Conservation (phyloP, 2,113 vertebrate species). For the Alouatta palliata region DNA sequence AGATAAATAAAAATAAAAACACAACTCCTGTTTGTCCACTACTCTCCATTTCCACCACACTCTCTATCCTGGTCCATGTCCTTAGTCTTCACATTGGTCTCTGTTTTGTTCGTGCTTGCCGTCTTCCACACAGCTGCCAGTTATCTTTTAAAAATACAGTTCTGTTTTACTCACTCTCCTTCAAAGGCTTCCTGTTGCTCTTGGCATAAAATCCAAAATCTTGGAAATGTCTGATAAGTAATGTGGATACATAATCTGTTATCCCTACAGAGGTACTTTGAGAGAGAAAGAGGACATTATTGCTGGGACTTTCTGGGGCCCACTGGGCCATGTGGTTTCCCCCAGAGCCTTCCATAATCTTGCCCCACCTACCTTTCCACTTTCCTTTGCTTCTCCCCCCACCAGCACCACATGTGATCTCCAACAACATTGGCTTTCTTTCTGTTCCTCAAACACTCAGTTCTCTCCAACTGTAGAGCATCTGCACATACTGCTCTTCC, state of each 20-base stretch:
- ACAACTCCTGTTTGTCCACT: not conserved
- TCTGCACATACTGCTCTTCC: not conserved
- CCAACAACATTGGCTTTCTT: not conserved
- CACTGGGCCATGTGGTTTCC: not conserved
- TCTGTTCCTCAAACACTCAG: not conserved
- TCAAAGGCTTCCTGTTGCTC: not conserved
- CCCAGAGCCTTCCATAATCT: not conserved
- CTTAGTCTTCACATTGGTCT: not conserved
- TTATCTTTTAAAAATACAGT: not conserved
- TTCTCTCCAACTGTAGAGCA: not conserved
- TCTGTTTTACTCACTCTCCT: not conserved
- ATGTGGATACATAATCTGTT: not conserved
- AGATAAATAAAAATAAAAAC: not conserved
- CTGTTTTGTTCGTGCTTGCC: not conserved
- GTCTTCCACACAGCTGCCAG: not conserved
- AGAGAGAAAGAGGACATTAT: not conserved
- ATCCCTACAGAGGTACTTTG: not conserved
- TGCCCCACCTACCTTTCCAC: not conserved
- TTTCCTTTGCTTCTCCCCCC: not conserved
- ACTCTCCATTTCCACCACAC: accelerated
- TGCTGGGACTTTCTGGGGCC: not conserved
- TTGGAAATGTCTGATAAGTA: not conserved
- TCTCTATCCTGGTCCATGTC: not conserved
- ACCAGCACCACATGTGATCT: not conserved
- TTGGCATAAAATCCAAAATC: not conserved